Percentiles rank a stretch among this genome's conserved stretches.
Conservation (phyloP, 2,797 vertebrate genomes). For the Benthosema pterotum region DNA sequence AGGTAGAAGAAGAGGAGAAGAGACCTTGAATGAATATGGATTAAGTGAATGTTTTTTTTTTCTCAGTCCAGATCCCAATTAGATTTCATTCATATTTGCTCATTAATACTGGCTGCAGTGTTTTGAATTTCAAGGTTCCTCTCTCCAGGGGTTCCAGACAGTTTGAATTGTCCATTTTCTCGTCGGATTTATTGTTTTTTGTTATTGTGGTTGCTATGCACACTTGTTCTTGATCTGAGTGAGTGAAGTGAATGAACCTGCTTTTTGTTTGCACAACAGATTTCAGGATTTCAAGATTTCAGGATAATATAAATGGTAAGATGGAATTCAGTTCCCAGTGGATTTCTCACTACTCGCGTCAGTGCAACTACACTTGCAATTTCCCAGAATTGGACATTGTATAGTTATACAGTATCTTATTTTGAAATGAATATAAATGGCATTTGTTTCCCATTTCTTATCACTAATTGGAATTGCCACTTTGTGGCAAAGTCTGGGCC, state of each 20-base stretch:
- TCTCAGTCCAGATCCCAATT: constrained; percentile 10
- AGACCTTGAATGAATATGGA: constrained; percentile 50
- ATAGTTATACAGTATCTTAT: too few species aligned
- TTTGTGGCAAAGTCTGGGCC: too few species aligned
- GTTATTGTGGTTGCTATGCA: not conserved
- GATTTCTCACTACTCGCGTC: too few species aligned
- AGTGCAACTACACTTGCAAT: too few species aligned
- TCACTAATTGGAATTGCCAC: too few species aligned
- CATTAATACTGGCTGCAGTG: not conserved
- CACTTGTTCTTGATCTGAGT: not conserved
- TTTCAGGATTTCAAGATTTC: too few species aligned
- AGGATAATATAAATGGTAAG: too few species aligned
- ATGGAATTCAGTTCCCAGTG: too few species aligned
- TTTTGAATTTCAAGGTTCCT: constrained; percentile 9
- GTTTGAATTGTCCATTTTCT: constrained; percentile 11
- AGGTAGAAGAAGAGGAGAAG: constrained; percentile 60
- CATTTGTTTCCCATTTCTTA: too few species aligned
- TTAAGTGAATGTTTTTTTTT: not conserved
- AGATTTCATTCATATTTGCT: constrained; percentile 42
- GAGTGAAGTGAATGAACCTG: not conserved
- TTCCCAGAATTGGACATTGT: too few species aligned
- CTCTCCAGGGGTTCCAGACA: not conserved
- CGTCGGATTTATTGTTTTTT: not conserved
- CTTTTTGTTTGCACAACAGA: too few species aligned
- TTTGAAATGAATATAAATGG: too few species aligned